These are phyloP conservation scores for Phataginus tricuspis DNA, from an alignment of 2,797 vertebrate species.

Conservation along the genomic window DNA sequence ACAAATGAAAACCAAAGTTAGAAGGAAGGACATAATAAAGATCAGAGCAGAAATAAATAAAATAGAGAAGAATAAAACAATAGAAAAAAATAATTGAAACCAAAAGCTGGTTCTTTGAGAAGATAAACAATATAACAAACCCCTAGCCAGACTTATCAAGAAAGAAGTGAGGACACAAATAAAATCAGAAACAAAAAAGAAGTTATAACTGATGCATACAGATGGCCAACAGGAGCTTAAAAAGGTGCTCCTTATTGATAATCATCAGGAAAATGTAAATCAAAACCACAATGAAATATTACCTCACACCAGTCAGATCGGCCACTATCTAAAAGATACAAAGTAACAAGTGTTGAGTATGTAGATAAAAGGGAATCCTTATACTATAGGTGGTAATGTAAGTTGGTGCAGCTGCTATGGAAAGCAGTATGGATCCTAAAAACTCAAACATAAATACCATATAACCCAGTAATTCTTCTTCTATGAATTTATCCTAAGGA, in stretches of 20 bases:
- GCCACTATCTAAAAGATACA: neutral
- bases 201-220: neutral
- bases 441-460: neutral
- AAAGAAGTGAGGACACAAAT: too few relatives aligned
- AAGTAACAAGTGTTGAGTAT: neutral
- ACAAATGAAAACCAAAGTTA: too few relatives aligned
- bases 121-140: too few relatives aligned
- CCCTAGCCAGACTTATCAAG: too few relatives aligned
- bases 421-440: neutral
- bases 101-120: too few relatives aligned
- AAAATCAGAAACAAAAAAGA: too few relatives aligned
- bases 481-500: neutral
- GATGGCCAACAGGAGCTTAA: neutral
- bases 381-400: neutral
- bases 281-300: neutral
- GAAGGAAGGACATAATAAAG: too few relatives aligned
- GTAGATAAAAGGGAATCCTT: neutral
- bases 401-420: neutral
- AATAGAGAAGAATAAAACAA: too few relatives aligned
- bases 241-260: neutral
- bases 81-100: too few relatives aligned
- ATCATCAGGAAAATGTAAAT: neutral
- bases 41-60: too few relatives aligned
- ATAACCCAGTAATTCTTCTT: neutral
- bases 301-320: neutral